A percentile compares a stretch with the other conserved stretches of the same genome.
These are phyloP conservation scores for Petrophora chlorosata DNA, from an alignment of 2,888 invertebrate genomes.

Conservation along the genomic window DNA sequence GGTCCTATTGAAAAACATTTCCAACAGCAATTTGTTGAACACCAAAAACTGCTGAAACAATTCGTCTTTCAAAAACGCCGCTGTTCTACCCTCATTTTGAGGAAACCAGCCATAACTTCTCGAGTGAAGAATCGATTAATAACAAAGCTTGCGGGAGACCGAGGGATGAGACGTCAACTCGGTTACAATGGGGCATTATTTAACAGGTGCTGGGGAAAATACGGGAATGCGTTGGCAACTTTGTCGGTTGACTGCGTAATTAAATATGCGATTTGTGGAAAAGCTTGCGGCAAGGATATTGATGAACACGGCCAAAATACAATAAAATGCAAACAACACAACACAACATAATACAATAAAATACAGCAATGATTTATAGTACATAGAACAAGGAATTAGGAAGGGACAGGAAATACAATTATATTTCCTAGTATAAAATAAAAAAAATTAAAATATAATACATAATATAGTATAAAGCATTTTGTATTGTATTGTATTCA, in stretches of 20 bases:
- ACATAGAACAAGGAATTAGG: too few species aligned
- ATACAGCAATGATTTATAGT: too few species aligned
- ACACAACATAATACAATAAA: too few species aligned
- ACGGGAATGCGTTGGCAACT: neutral
- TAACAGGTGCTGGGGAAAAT: slow-evolving; percentile 35
- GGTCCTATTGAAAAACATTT: slow-evolving; percentile 20
- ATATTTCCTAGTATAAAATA: too few species aligned
- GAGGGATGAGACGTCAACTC: slow-evolving; percentile 46
- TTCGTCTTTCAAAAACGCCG: slow-evolving; percentile 25
- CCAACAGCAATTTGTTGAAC: slow-evolving; percentile 27
- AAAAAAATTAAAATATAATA: too few species aligned
- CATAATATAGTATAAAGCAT: too few species aligned
- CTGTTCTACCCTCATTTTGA: slow-evolving; percentile 15
- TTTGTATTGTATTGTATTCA: too few species aligned
- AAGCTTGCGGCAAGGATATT: neutral
- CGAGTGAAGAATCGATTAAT: slow-evolving; percentile 47
- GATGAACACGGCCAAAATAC: neutral
- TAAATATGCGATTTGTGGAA: too few species aligned
- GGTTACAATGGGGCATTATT: slow-evolving; percentile 49
- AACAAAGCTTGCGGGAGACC: slow-evolving; percentile 43
- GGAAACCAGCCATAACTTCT: slow-evolving; percentile 33
- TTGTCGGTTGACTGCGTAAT: too few species aligned
- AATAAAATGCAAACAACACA: too few species aligned
- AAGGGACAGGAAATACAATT: too few species aligned
- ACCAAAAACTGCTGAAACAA: slow-evolving; percentile 26